Evolutionary conservation across 2,888 invertebrate genomes (phyloP).

Genomic region (Platypus cylindrus): DNA sequence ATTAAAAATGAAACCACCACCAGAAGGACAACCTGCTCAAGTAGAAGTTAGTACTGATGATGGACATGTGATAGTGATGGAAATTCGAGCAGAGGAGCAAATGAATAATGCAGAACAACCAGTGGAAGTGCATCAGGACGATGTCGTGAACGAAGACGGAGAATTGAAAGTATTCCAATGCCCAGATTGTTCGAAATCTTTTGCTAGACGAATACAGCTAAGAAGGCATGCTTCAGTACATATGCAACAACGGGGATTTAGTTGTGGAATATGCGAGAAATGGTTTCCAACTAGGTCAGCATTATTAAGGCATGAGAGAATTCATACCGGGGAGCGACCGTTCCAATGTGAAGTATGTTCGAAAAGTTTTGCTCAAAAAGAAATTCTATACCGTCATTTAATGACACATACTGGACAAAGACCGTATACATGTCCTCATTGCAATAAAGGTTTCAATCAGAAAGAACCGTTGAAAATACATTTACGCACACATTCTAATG

Average conservation of each 20-base stretch:
- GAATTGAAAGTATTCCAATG: slow-evolving; percentile 43
- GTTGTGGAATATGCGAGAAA: slow-evolving; percentile 49
- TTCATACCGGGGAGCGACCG: slow-evolving; percentile 50
- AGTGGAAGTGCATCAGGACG: neutral
- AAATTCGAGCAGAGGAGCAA: slow-evolving; percentile 33
- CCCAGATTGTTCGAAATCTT: slow-evolving; percentile 48
- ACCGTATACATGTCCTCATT: slow-evolving; percentile 52
- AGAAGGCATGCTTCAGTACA: slow-evolving; percentile 50
- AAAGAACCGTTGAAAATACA: slow-evolving; percentile 54
- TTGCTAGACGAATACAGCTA: slow-evolving; percentile 45
- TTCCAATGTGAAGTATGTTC: slow-evolving; percentile 44
- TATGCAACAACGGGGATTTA: slow-evolving; percentile 44
- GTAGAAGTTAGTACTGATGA: slow-evolving; percentile 38
- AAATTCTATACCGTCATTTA: slow-evolving; percentile 48
- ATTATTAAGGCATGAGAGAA: slow-evolving; percentile 54
- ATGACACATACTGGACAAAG: slow-evolving; percentile 48
- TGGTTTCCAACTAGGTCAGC: slow-evolving; percentile 55
- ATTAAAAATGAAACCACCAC: slow-evolving; percentile 30
- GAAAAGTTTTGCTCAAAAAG: slow-evolving; percentile 59
- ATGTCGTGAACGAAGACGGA: slow-evolving; percentile 29
- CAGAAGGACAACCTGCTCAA: slow-evolving; percentile 31
- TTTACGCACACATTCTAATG: slow-evolving; percentile 44
- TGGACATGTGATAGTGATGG: slow-evolving; percentile 38
- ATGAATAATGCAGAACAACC: slow-evolving; percentile 9
- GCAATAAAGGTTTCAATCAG: slow-evolving; percentile 59